Evolutionary conservation across 2,113 vertebrate species (phyloP).

Genomic region (Oenanthe oenanthe): DNA sequence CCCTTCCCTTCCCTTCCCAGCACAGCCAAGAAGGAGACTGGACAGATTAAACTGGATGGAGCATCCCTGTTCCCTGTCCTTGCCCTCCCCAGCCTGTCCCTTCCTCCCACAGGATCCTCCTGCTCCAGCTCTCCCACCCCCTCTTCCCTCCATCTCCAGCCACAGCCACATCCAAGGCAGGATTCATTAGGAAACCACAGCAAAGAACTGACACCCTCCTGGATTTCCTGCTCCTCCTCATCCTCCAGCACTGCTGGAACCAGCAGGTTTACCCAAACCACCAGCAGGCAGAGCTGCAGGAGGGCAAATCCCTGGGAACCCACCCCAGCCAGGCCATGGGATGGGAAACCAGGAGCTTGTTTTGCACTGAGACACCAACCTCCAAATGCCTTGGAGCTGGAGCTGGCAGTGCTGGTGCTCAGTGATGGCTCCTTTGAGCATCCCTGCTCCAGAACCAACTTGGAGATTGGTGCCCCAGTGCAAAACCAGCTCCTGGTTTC

Average conservation of each 20-base stretch:
- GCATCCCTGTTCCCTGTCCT: background rate
- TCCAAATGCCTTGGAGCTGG: background rate
- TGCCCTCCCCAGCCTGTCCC: background rate
- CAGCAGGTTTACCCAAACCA: background rate
- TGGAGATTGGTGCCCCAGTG: no score
- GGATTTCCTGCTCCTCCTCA: constrained; percentile 31
- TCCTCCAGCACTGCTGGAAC: background rate
- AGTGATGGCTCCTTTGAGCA: no score
- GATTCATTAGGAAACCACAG: constrained; percentile 32
- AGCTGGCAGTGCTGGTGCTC: background rate
- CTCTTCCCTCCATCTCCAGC: background rate
- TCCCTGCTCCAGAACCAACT: no score
- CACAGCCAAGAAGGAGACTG: constrained; percentile 13
- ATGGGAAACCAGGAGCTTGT: background rate
- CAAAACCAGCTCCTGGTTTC: no score
- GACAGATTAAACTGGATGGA: constrained; percentile 6
- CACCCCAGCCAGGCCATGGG: accelerated
- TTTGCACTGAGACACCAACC: background rate
- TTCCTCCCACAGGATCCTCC: background rate
- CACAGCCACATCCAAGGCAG: background rate
- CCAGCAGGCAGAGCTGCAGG: background rate
- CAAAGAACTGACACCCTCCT: background rate
- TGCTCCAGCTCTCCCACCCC: background rate
- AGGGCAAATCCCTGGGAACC: background rate
- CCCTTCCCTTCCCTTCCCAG: background rate